Base-by-base conservation (phyloP, 2,888 invertebrate genomes). In the Electrophaes corylata region DNA sequence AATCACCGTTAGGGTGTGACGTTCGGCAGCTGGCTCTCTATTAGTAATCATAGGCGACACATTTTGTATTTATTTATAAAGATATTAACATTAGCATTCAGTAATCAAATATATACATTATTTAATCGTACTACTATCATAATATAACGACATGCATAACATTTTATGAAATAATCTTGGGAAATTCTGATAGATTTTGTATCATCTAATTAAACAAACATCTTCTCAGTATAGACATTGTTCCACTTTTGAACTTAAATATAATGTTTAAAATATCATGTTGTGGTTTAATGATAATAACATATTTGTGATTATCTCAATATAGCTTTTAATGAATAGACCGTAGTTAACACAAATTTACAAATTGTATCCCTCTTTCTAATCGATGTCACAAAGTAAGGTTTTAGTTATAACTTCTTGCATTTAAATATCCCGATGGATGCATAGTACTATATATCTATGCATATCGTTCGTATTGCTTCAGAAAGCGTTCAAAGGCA, bases 311-410 rank as follows among this genome's bases (percentile, higher is more conserved):
- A 66, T 61, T 64, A 61, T 62, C 62, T 64, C 62, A 57, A 62
- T 66, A 59, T 66, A 66, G 64, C 66, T 66, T 64, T 64, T 67
- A 65, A 62, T 65, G 52, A 64, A 65, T 65, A 67, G 60, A 59
- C 59, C 62, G 63, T 62, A 57, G 51, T 55, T 57, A 62, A 58
- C 54, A 58, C 63, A 58, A 62, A 44, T 61, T 59, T 58, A 64
- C 64, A 55, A 65, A 33, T 47, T 40, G 48, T 55, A 55, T 62
- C 66, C 64, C 59, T 66, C 64, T 62, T 66, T 64, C 61, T 60
- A 47, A 43, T 54, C 18, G 12, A 43, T 50, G 49, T 62, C 49
- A 60, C 51, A 57, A 53, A 35, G 26, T 26, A 47, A 53, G 18
- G 39, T 53, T 57, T 57, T 61, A 50, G 45, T 61, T 57, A 14